Percentiles rank a stretch among this genome's conserved stretches.
Conservation (phyloP, 2,797 vertebrate species). For the Arvicola amphibius region DNA sequence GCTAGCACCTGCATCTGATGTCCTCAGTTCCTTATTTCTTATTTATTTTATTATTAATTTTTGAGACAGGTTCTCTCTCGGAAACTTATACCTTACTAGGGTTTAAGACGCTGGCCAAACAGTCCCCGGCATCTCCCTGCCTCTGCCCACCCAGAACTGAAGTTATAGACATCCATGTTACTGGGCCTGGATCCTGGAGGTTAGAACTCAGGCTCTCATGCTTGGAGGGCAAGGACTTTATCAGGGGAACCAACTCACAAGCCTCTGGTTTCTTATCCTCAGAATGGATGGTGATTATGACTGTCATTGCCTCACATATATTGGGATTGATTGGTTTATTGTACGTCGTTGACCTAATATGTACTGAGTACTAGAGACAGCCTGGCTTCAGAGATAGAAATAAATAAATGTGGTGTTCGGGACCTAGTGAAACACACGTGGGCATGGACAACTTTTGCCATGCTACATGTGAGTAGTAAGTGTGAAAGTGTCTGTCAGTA, state of each 20-base stretch:
- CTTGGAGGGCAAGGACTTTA: neutral
- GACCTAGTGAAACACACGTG: neutral
- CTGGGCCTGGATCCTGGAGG: neutral
- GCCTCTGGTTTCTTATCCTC: neutral
- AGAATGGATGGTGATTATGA: neutral
- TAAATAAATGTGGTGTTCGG: neutral
- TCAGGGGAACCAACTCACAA: neutral
- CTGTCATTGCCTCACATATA: neutral
- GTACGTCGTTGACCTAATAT: neutral
- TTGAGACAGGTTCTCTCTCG: neutral
- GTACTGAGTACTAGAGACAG: neutral
- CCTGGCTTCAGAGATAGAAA: neutral
- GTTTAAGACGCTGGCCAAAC: neutral
- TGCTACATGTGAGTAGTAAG: neutral
- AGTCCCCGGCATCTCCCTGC: neutral
- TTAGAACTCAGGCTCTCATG: neutral
- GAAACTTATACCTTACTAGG: neutral
- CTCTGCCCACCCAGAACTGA: neutral
- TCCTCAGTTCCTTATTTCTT: neutral
- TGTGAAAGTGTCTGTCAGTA: neutral
- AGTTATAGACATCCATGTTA: neutral
- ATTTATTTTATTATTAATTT: neutral
- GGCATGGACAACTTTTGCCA: neutral
- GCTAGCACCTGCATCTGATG: neutral
- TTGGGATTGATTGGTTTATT: neutral